phyloP scores from a whole-genome alignment of 2,888 invertebrate species.

The Rotaria macrura region DNA sequence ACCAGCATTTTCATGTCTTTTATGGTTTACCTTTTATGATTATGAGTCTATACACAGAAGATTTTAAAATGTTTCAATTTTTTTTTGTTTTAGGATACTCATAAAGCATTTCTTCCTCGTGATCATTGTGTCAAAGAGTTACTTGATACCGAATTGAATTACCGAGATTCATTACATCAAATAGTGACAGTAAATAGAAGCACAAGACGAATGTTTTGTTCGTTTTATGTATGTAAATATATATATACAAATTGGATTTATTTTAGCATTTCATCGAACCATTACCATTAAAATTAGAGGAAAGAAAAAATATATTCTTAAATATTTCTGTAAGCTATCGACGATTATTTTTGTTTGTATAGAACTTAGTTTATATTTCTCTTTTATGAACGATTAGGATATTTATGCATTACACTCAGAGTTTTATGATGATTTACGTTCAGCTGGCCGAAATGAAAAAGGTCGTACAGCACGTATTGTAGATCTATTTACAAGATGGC shows the following conservation, averaged over 20 bases:
- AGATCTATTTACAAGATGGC: constrained; percentile 6
- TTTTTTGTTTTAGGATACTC: not conserved
- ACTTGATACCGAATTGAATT: not conserved
- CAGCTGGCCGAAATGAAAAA: constrained; percentile 7
- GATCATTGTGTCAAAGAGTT: constrained; percentile 17
- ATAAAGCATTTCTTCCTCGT: constrained; percentile 18
- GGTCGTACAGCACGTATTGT: constrained; percentile 11
- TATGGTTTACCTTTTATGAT: not conserved
- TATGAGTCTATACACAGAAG: not conserved
- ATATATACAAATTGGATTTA: not conserved
- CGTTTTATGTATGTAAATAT: not conserved
- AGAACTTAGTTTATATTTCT: not conserved
- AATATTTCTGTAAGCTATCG: not conserved
- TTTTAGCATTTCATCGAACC: constrained; percentile 6
- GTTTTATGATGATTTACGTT: not conserved
- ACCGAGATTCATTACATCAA: not conserved
- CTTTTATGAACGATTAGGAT: not conserved
- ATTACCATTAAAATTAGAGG: not conserved
- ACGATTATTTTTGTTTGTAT: too few species aligned
- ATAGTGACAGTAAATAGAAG: not conserved
- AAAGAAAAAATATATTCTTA: not conserved
- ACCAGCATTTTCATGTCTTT: not conserved
- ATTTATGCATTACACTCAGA: constrained; percentile 2
- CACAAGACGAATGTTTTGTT: not conserved
- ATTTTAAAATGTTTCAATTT: not conserved